Evolutionary conservation across 2,888 invertebrate species (phyloP).

Genomic region (Metacarcinus magister): DNA sequence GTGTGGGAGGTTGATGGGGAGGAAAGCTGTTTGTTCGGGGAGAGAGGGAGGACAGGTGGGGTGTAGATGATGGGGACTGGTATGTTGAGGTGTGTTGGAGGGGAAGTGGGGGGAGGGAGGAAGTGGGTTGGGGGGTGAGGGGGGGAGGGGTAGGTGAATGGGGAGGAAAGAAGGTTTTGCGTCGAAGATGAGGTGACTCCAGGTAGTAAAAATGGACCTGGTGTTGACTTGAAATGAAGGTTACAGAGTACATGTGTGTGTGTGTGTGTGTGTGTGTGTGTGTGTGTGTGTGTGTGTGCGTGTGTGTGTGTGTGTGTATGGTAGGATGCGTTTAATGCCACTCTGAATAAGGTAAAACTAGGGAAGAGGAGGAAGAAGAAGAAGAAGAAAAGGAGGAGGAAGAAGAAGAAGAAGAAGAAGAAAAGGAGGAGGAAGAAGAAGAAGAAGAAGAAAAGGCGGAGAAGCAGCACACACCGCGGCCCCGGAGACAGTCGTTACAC

Average conservation of each 20-base stretch:
- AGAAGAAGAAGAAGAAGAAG: background rate
- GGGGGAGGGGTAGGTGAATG: background rate
- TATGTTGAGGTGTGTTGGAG: background rate
- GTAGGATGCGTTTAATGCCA: background rate
- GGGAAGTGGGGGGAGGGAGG: background rate
- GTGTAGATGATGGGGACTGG: background rate
- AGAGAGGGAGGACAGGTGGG: background rate
- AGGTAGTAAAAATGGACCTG: background rate
- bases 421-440: background rate
- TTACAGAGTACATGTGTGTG: background rate
- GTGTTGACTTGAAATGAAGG: background rate
- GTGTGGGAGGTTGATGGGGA: no score
- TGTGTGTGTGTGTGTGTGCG: constrained; percentile 2
- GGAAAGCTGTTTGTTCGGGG: no score
- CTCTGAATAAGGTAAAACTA: background rate
- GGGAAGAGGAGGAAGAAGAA: background rate
- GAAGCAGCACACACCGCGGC: background rate
- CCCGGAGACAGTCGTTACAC: background rate
- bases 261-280: constrained; percentile 26
- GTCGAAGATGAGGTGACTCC: background rate
- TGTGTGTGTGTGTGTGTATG: background rate
- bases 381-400: background rate
- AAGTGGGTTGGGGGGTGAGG: background rate
- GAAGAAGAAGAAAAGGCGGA: background rate
- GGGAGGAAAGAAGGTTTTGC: background rate